Conservation (phyloP, 2,888 invertebrate species). For the Cheilosia impressa region DNA sequence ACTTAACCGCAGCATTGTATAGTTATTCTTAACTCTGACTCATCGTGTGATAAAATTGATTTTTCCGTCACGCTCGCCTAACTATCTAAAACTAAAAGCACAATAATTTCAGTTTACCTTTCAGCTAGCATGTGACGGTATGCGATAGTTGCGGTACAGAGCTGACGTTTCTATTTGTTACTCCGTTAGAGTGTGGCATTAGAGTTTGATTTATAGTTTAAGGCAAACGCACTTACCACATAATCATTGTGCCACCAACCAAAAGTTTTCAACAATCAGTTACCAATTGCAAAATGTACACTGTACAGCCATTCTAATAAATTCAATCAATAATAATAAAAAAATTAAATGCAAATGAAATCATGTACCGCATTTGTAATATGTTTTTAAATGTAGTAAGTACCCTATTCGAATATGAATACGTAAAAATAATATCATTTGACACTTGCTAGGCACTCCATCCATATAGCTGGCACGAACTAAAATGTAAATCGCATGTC, state of each 20-base stretch:
- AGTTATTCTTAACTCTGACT: background rate
- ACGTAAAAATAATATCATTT: background rate
- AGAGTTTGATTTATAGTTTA: background rate
- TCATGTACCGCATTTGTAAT: background rate
- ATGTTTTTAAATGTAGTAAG: background rate
- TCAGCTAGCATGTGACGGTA: background rate
- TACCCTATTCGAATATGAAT: background rate
- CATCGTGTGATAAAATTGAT: constrained; percentile 4
- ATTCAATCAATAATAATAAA: background rate
- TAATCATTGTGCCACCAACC: background rate
- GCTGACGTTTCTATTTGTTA: too few species aligned
- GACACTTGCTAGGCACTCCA: constrained; percentile 3
- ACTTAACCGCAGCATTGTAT: background rate
- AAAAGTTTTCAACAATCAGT: constrained; percentile 11
- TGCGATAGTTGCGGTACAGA: background rate
- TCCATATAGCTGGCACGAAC: background rate
- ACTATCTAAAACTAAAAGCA: background rate
- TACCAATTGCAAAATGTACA: background rate
- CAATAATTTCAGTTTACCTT: background rate
- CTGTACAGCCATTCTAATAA: background rate
- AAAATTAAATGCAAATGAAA: background rate
- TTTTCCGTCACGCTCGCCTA: background rate
- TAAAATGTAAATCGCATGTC: constrained; percentile 2
- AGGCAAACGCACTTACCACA: background rate
- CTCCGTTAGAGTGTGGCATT: background rate